These are phyloP conservation scores for Chelonus insularis DNA, from an alignment of 1,140 invertebrate species.

Conservation along the genomic window DNA sequence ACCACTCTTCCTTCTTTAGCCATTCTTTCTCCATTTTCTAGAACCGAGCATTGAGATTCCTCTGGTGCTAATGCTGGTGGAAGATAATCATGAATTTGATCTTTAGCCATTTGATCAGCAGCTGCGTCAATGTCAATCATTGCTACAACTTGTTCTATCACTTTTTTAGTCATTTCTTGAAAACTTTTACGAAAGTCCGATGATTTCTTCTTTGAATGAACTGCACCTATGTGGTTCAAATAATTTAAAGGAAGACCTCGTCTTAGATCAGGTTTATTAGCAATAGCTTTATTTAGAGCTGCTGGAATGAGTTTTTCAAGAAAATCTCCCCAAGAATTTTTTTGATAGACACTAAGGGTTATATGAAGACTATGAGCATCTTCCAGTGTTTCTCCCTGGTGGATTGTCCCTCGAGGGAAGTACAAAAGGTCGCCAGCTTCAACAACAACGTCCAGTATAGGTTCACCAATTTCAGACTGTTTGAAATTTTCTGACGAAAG, in stretches of 20 bases:
- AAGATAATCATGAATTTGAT: conserved; percentile 83
- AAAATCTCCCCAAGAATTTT: conserved; percentile 87
- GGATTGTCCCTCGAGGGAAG: conserved; percentile 89
- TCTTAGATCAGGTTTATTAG: conserved; percentile 73
- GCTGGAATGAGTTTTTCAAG: conserved; percentile 79
- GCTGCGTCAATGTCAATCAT: conserved; percentile 78
- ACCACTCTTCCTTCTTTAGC: conserved; percentile 65
- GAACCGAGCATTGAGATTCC: conserved; percentile 71
- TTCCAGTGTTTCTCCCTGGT: conserved; percentile 81
- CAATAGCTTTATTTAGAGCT: conserved; percentile 74
- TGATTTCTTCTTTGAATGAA: conserved; percentile 60
- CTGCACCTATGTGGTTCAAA: conserved; percentile 72
- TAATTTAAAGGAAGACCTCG: conserved; percentile 81
- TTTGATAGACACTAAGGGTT: conserved; percentile 90
- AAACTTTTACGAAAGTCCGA: conserved; percentile 61
- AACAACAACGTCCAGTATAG: conserved; percentile 80
- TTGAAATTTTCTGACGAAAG: conserved; percentile 83
- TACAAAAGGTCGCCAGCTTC: conserved; percentile 91
- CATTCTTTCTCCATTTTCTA: conserved; percentile 72
- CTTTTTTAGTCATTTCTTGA: conserved; percentile 62
- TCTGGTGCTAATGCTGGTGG: conserved; percentile 74
- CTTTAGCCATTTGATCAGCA: conserved; percentile 82
- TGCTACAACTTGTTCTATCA: conserved; percentile 68
- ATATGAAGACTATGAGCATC: conserved; percentile 87
- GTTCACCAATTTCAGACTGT: conserved; percentile 76